Percentiles rank a stretch among this genome's conserved stretches.
Conservation (phyloP, 2,797 vertebrate species). For the Sebastes vulpes region DNA sequence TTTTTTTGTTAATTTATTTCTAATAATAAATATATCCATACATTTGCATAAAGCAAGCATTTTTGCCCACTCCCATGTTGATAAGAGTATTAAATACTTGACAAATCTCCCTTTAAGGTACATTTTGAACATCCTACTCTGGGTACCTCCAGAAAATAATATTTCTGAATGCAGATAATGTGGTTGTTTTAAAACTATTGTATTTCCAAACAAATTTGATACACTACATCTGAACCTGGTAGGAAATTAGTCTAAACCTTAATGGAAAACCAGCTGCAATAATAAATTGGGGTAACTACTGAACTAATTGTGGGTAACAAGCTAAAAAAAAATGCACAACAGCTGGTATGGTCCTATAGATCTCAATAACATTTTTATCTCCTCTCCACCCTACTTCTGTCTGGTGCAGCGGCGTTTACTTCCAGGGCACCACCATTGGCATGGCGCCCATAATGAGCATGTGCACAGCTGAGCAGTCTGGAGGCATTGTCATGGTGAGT, state of each 20-base stretch:
- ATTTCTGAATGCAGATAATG: not conserved
- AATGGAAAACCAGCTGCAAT: not conserved
- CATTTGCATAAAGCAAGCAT: too few relatives aligned
- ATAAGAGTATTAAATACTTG: too few relatives aligned
- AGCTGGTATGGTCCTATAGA: not conserved
- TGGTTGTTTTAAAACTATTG: not conserved
- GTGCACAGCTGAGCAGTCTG: slow-evolving; percentile 97
- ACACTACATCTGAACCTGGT: not conserved
- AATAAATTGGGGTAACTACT: not conserved
- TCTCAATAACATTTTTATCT: not conserved
- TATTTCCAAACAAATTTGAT: not conserved
- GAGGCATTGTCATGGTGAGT: slow-evolving; percentile 98
- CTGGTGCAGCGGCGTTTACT: slow-evolving; percentile 92
- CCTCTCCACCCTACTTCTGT: not conserved
- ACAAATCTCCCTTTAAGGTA: too few relatives aligned
- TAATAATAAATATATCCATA: too few relatives aligned
- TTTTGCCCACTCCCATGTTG: too few relatives aligned
- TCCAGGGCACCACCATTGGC: slow-evolving; percentile 98
- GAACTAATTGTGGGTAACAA: not conserved
- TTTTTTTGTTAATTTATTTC: too few relatives aligned
- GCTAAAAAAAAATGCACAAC: not conserved
- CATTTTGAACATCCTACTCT: too few relatives aligned
- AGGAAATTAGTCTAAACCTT: not conserved
- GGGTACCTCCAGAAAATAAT: not conserved
- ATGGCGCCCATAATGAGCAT: slow-evolving; percentile 99